Evolutionary conservation across 1,140 invertebrate genomes (phyloP), one percentile per base, ranked within the genome.

Genomic region (Wiebesia pumilae): DNA sequence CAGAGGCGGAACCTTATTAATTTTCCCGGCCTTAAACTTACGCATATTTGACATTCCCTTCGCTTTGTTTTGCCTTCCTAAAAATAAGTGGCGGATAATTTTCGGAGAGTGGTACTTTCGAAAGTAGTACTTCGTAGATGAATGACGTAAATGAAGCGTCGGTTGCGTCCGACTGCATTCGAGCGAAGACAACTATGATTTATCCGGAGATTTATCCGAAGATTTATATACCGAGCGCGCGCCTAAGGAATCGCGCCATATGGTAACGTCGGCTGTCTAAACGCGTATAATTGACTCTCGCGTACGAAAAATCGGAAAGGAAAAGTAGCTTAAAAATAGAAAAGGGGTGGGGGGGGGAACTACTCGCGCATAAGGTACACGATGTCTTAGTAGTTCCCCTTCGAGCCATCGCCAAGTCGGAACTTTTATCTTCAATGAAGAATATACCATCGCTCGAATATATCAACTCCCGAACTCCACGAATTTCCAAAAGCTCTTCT

Each of bases 281-380:
- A 47, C 40, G 80, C 38, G 38, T 62, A 27, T 47, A 69, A 69
- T 69, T 69, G 80, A 81, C 65, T 65, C 10, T 27, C n/a, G 38
- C 35, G 27, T 27, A 40, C 35, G 79, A 35, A 81, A 81, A 81
- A 35, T 81, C 33, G 24, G 47, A 35, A 62, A 81, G 4, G 47
- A 62, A 27, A 81, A 38, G 19, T 38, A 30, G 33, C 19, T 81
- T 65, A 81, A 81, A 81, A 81, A 65, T 81, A 81, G 79, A 81
- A 40, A 54, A 81, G 10, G 16, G 33, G 10, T 19, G 35, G 35
- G 10, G 16, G 33, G 10, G 33, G 35, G 35, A 65, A 35, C 7
- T 35, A 30, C 38, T 75, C 6, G 21, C 27, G 43, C 27, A 27
- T n/a, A 47, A 47, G 73, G 33, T 77, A 47, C n/a, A 77, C 33